Percentiles rank a stretch among this genome's conserved stretches.
These are phyloP conservation scores for Motacilla alba DNA, from an alignment of 2,113 vertebrate species.

Conservation along the genomic window DNA sequence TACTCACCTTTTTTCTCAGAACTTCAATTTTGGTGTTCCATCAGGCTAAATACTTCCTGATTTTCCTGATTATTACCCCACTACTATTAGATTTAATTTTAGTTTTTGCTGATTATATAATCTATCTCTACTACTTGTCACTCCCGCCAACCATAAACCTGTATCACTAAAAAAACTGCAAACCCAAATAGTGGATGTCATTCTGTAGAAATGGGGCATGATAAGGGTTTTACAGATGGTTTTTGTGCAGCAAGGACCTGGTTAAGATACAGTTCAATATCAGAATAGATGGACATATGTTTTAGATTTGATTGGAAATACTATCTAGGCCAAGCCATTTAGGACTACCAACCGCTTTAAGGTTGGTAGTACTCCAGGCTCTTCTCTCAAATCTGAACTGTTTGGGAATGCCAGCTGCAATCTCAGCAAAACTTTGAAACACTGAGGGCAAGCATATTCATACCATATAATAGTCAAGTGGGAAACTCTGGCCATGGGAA, in stretches of 20 bases:
- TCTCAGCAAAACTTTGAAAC: neutral
- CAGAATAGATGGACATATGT: neutral
- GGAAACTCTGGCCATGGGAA: neutral
- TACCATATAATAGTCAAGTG: neutral
- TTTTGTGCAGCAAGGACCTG: neutral
- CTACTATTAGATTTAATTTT: neutral
- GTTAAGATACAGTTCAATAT: neutral
- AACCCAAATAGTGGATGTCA: neutral
- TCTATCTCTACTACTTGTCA: neutral
- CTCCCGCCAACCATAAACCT: neutral
- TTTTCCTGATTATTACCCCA: neutral
- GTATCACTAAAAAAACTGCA: neutral
- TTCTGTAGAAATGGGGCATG: neutral
- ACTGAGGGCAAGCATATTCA: neutral
- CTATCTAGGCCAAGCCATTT: neutral
- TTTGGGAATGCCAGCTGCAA: neutral
- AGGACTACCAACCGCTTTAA: neutral
- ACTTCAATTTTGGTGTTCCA: neutral
- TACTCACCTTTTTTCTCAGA: neutral
- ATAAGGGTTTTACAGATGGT: neutral
- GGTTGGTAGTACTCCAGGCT: neutral
- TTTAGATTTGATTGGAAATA: neutral
- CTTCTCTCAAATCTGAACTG: neutral
- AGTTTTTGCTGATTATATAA: neutral
- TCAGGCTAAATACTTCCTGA: neutral